Evolutionary conservation across 2,113 vertebrate genomes (phyloP), one percentile per base, ranked within the genome.

Genomic region (Morone saxatilis): DNA sequence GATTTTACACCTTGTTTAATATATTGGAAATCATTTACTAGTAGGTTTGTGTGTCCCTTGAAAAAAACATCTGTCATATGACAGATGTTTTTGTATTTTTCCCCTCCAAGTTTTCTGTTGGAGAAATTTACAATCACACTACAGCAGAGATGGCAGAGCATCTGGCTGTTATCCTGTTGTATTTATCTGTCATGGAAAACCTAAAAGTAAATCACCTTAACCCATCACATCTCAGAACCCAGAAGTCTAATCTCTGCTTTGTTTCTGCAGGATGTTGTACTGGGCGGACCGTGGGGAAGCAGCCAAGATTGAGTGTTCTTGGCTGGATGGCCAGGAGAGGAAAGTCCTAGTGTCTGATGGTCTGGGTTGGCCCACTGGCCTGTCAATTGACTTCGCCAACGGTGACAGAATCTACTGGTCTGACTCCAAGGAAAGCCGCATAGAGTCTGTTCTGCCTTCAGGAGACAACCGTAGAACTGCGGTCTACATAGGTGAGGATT

Each of bases 361-460:
- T 50, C 94, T 98, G 81, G 97, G 97, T 43, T 98, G 96, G 97
- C 98, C 97, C 76, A 98, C 97, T 6, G 97, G 97, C 11, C 95
- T 99, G 86, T 95, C 96, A 13, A 94, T 99, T 67, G 98, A 99
- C 93, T 98, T 97, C 90, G 81, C 97, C 90, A 98, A 97, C 77
- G 89, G 89, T 17, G 96, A 98, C 86, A 95, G 97, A 38, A 94
- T 99, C 82, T 99, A 98, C 88, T 99, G 98, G 98, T 97, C 96
- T 38, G 98, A 99, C 86, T 96, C 96, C 62, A 99, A 99, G 81
- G 98, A 99, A 89, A 96, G 96, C 68, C 93, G 89, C 63, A 96
- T 99, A 31, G 97, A 98, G 94, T 98, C 97, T 14, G 94, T 98
- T 72, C 95, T 95, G 81, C 94, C 95, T 12, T 97, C 97, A 79